phyloP scores from a whole-genome alignment of 2,113 vertebrate genomes.

The Callorhinus ursinus region DNA sequence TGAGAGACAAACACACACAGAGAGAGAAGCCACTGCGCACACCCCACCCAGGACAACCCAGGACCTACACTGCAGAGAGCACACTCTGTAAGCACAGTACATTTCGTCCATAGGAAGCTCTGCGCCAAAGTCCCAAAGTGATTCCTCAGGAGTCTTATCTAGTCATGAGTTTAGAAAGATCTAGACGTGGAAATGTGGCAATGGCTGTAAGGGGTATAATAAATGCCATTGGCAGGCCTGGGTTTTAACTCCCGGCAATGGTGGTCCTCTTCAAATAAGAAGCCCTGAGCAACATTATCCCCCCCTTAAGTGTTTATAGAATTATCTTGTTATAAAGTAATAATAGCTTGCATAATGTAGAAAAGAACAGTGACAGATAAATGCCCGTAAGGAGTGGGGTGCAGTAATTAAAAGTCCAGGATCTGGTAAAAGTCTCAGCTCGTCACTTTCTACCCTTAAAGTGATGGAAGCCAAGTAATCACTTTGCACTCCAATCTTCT shows the following conservation, averaged over 20 bases:
- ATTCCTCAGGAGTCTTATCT: not conserved
- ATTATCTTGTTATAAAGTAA: not conserved
- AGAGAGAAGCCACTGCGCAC: not conserved
- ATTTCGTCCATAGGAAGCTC: not conserved
- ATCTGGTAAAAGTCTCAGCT: not conserved
- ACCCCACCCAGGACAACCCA: not conserved
- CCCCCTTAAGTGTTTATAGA: not conserved
- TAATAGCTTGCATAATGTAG: not conserved
- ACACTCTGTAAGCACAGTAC: rapidly evolving
- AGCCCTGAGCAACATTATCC: not conserved
- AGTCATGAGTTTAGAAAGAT: not conserved
- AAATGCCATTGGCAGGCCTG: not conserved
- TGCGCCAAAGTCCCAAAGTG: not conserved
- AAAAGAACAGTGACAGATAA: not conserved
- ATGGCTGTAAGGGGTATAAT: not conserved
- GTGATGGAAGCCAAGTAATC: not conserved
- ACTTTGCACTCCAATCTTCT: not conserved
- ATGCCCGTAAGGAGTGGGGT: not conserved
- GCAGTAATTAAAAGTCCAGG: not conserved
- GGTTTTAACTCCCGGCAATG: not conserved
- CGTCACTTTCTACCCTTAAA: not conserved
- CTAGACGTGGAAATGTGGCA: not conserved
- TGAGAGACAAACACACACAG: not conserved
- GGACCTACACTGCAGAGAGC: too few species aligned
- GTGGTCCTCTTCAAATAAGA: not conserved